These are phyloP conservation scores for Conopomorpha cramerella DNA, from an alignment of 1,140 invertebrate genomes.

Conservation along the genomic window DNA sequence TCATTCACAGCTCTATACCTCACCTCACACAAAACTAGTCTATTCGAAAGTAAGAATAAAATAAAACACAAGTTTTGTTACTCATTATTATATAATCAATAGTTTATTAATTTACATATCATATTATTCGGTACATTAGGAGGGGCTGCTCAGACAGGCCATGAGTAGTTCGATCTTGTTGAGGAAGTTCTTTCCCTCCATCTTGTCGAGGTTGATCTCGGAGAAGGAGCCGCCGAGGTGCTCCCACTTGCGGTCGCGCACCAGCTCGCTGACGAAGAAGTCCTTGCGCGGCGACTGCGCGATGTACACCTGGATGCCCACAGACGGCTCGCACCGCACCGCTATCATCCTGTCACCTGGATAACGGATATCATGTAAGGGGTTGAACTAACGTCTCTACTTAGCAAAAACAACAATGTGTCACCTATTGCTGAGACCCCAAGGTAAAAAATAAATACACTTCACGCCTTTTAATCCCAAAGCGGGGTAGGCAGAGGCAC, in stretches of 20 bases:
- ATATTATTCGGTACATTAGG: slow-evolving; percentile 17
- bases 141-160: slow-evolving; percentile 77
- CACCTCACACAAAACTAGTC: too few species aligned
- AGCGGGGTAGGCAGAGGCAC: too few species aligned
- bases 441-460: too few species aligned
- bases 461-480: too few species aligned
- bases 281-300: slow-evolving; percentile 84
- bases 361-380: too few species aligned
- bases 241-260: slow-evolving; percentile 89
- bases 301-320: slow-evolving; percentile 69
- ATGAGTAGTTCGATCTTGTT: slow-evolving; percentile 97
- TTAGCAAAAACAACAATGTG: too few species aligned
- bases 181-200: slow-evolving; percentile 96
- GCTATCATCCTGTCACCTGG: slow-evolving; percentile 81
- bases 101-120: not conserved
- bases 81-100: not conserved
- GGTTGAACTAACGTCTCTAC: too few species aligned
- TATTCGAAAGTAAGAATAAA: too few species aligned
- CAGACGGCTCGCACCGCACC: slow-evolving; percentile 79
- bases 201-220: slow-evolving; percentile 89
- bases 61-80: too few species aligned
- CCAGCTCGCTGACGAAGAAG: slow-evolving; percentile 83
- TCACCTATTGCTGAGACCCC: too few species aligned
- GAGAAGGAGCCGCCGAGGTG: slow-evolving; percentile 88
- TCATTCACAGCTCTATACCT: too few species aligned